phyloP scores from a whole-genome alignment of 2,888 invertebrate species.

The Hyles lineata region DNA sequence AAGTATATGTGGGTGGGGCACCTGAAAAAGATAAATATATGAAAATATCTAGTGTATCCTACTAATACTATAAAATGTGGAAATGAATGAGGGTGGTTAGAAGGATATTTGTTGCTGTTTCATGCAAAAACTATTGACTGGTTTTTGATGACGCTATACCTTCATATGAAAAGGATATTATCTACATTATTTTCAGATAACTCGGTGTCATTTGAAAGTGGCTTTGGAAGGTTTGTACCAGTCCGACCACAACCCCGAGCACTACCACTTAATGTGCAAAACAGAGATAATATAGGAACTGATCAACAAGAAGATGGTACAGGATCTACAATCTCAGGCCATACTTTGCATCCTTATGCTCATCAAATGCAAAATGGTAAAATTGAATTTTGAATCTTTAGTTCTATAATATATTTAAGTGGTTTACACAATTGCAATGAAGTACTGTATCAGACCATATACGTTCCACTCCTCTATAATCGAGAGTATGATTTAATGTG shows the following conservation, averaged over 20 bases:
- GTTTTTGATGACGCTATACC: too few species aligned
- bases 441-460: too few species aligned
- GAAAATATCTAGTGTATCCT: too few species aligned
- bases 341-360: constrained; percentile 74
- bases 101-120: too few species aligned
- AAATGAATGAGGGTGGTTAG: too few species aligned
- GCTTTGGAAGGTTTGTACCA: constrained; percentile 81
- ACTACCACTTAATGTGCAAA: constrained; percentile 75
- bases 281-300: constrained; percentile 67
- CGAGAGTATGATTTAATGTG: too few species aligned
- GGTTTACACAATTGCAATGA: too few species aligned
- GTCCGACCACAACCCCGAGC: constrained; percentile 80
- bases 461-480: too few species aligned
- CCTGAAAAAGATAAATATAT: too few species aligned
- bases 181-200: constrained; percentile 60
- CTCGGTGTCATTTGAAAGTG: constrained; percentile 76
- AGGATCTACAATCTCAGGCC: constrained; percentile 66
- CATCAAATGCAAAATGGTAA: constrained; percentile 82
- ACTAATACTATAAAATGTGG: too few species aligned
- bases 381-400: not conserved
- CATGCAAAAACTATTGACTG: too few species aligned
- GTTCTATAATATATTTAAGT: not conserved
- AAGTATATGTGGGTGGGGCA: too few species aligned
- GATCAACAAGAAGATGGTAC: constrained; percentile 75
- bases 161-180: not conserved